Evolutionary conservation across 2,113 vertebrate genomes (phyloP), one percentile per base, ranked within the genome.

Genomic region (Salvelinus namaycush): DNA sequence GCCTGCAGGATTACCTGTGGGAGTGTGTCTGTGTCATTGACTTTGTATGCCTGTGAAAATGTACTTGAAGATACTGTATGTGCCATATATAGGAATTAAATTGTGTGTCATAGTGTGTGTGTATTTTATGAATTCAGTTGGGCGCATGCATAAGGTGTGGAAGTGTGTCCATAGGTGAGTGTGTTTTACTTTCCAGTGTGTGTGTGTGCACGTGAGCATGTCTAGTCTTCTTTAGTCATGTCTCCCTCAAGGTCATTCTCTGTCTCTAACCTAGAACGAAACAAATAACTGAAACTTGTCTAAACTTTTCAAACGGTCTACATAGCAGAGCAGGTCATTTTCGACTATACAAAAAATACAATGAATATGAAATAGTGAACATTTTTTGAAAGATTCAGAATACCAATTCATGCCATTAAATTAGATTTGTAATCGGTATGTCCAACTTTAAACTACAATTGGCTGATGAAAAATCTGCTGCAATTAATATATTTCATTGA

Each of bases 1-100:
- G 27, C 75, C 68, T 72, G 76, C 29, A 5, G n/a, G 65, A 80
- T 78, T 70, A 73, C 69, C 6, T 64, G 76, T 79, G 76, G 81
- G 79, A 18, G 24, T 84, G 70, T 60, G 64, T 76, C 62, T 81
- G 29, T 67, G 65, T 26, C 24, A 67, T 29, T 67, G 65, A 18
- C 13, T 67, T 29, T 29, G 26, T 18, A 22, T 14, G 24, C 16
- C 27, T 67, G 79, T 44, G 39, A 44, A 44, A 44, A 44, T 44
- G 39, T 39, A 39, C 39, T 9, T 39, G 8, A 9, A 44, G 9
- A 44, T 44, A 44, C 8, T 44, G 9, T 44, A 44, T 44, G 39
- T 12, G 39, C 39, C 8, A 44, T 44, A 44, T 44, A 11, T 44
- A 44, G 9, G 39, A 44, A 44, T 44, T 44, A 44, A 11, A 44